phyloP scores from a whole-genome alignment of 2,888 invertebrate species.

The Cephus pulcher region DNA sequence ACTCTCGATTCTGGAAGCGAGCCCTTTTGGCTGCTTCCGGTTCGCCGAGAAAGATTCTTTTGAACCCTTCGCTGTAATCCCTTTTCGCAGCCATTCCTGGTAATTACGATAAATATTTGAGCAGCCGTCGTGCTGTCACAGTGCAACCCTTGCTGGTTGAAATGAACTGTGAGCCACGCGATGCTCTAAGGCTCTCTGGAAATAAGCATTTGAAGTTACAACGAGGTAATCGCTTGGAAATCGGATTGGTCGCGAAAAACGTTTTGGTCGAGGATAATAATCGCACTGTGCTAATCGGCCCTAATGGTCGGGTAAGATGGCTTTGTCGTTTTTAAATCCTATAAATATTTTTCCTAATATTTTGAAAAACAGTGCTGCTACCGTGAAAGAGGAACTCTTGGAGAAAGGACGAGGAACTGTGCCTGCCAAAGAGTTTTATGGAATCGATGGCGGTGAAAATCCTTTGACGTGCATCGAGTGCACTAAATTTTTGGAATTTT shows the following conservation, averaged over 20 bases:
- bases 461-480: neutral
- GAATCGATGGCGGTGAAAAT: neutral
- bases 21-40: conserved; percentile 42
- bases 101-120: conserved; percentile 66
- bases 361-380: conserved; percentile 49
- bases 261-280: neutral
- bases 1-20: neutral
- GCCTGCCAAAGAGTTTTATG: neutral
- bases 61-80: conserved; percentile 23
- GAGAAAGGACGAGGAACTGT: neutral
- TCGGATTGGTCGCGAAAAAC: neutral
- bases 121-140: conserved; percentile 61
- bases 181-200: conserved; percentile 39
- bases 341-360: conserved; percentile 62
- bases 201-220: neutral
- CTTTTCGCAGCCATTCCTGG: conserved; percentile 30
- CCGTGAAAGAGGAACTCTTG: neutral
- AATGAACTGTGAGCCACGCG: conserved; percentile 48
- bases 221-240: neutral
- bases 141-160: neutral
- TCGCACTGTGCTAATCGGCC: conserved; percentile 39
- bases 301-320: conserved; percentile 39
- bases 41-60: conserved; percentile 24
- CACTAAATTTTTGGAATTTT: neutral
- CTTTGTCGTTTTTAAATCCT: conserved; percentile 47